Base-by-base conservation (phyloP, 1,140 invertebrate genomes). In the Mylabris phalerata region DNA sequence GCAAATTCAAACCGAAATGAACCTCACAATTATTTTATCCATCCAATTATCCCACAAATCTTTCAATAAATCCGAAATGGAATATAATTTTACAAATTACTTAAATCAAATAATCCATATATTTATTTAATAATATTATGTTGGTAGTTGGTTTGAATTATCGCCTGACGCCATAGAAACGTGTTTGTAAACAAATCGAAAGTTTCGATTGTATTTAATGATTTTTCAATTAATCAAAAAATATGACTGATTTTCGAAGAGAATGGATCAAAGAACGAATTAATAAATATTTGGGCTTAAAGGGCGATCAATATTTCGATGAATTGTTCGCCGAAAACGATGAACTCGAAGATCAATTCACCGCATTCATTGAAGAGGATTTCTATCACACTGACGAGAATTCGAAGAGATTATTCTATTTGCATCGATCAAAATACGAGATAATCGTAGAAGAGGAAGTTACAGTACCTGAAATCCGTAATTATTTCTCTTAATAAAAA, bases 371-470 rank as follows among this genome's bases (percentile, higher is more conserved):
- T 5, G 74, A 78, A 49, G 71, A 76, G n/a, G 66, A 72, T 25
- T 63, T 71, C 26, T 50, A 69, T 13, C 65, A 67, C 10, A 60
- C 60, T n/a, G 66, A 71, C 9, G 66, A 71, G 7, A 50, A 66
- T 2, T 60, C 70, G 2, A 72, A 69, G 47, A 68, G 67, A 58
- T 59, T 78, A 26, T 71, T 78, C 58, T 73, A 74, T 60, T 64
- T 78, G 26, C 75, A 76, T 50, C 76, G 73, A 60, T 75, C 74
- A 19, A 71, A 72, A 49, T 75, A 72, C 54, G 74, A 77, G 50
- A 76, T 72, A 66, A 54, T 77, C 32, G 67, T 78, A 7, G 71
- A 78, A 32, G 71, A 75, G 55, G 76, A 79, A 63, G 73, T 77
- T 43, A 60, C 74, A 60, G 71, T 77, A 41, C 69, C 69, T 41